A percentile compares a stretch with the other conserved stretches of the same genome.
Evolutionary conservation across 92 coral and sea anemone genomes (phyloP).

Genomic region (Metridium senile): DNA sequence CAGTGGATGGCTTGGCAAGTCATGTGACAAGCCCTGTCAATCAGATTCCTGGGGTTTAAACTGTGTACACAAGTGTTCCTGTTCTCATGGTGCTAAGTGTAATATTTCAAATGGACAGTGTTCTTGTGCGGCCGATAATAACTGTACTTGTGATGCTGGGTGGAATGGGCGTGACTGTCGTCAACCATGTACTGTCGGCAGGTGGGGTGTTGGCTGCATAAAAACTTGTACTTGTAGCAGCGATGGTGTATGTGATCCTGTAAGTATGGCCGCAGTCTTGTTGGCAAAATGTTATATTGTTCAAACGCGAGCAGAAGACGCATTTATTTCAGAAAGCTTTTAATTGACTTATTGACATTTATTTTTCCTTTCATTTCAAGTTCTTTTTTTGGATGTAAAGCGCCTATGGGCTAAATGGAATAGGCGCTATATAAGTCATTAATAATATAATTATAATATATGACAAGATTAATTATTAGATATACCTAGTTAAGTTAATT

Average conservation of each 20-base stretch:
- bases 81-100: conserved; percentile 80
- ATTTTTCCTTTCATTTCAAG: no score
- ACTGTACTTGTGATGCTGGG: conserved; percentile 76
- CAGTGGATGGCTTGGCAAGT: conserved; percentile 73
- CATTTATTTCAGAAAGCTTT: no score
- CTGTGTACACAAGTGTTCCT: conserved; percentile 66
- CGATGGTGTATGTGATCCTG: conserved; percentile 73
- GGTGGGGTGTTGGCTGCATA: conserved; percentile 80
- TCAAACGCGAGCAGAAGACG: no score
- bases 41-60: conserved; percentile 79
- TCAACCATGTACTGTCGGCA: conserved; percentile 44
- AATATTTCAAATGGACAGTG: conserved; percentile 72
- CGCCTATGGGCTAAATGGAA: no score
- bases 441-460: no score
- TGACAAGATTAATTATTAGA: no score
- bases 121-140: conserved; percentile 36
- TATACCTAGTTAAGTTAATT: no score
- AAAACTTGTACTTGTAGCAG: conserved; percentile 59
- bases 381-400: no score
- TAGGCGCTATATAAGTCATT: no score
- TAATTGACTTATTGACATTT: no score
- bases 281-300: no score
- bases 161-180: conserved; percentile 73
- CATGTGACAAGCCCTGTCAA: conserved; percentile 75
- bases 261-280: conserved; percentile 8